Conservation (phyloP, 2,797 vertebrate genomes). For the Rhyacichthys aspro region DNA sequence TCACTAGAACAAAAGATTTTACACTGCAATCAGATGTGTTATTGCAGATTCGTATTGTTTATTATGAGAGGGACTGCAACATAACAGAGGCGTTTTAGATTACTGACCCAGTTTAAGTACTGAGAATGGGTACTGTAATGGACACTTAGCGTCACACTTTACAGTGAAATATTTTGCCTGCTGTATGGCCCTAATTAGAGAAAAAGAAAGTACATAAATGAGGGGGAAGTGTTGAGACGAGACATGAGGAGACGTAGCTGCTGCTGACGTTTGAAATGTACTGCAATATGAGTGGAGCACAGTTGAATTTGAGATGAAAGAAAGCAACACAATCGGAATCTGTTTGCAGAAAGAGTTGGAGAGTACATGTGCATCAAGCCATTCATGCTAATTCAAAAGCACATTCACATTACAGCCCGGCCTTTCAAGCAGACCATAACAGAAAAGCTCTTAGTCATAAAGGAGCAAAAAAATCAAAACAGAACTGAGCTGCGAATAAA, state of each 20-base stretch:
- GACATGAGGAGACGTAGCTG: constrained; percentile 13
- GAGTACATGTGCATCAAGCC: constrained; percentile 17
- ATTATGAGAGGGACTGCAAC: neutral
- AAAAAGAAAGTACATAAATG: neutral
- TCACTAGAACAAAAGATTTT: constrained; percentile 17
- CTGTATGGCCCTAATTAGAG: constrained; percentile 7
- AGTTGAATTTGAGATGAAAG: constrained; percentile 12
- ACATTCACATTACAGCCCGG: constrained; percentile 33
- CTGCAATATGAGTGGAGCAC: constrained; percentile 14
- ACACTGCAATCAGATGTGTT: constrained; percentile 13
- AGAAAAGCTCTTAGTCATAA: neutral
- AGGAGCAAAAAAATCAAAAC: neutral
- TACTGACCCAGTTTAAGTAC: no score
- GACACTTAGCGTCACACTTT: neutral
- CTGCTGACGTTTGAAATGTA: constrained; percentile 6
- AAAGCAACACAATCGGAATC: constrained; percentile 13
- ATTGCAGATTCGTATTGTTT: constrained; percentile 22
- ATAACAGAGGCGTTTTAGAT: neutral
- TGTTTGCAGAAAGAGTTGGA: constrained; percentile 19
- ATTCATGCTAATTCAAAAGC: constrained; percentile 36
- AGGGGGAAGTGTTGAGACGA: neutral
- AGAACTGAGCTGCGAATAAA: no score
- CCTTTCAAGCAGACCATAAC: constrained; percentile 21
- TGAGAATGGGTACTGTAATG: neutral
- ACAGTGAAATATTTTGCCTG: neutral